Percentiles rank a stretch among this genome's conserved stretches.
Evolutionary conservation across 2,113 vertebrate species (phyloP).

Genomic region (Silurus meridionalis): DNA sequence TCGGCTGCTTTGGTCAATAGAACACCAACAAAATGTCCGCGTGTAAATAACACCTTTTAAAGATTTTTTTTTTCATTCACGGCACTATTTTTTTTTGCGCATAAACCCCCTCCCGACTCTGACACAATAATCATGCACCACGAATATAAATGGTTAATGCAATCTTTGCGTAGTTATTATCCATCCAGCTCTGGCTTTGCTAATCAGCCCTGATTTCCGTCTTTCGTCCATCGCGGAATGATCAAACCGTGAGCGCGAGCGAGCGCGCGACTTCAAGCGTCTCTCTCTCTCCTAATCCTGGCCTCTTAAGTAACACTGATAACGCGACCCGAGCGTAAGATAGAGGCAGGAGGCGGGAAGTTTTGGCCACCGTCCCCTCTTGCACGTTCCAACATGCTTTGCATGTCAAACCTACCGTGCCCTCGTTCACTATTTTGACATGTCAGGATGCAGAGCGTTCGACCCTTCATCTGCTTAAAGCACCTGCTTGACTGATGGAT

Average conservation of each 20-base stretch:
- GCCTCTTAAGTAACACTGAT: slow-evolving; percentile 49
- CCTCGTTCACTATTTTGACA: slow-evolving; percentile 24
- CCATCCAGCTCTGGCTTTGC: background rate
- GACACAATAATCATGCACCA: background rate
- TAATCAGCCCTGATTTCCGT: background rate
- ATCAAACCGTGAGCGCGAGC: slow-evolving; percentile 9
- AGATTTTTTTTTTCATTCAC: background rate
- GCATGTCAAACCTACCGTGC: slow-evolving; percentile 50
- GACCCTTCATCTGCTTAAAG: slow-evolving; percentile 6
- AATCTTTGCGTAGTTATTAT: background rate
- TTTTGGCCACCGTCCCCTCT: slow-evolving; percentile 53
- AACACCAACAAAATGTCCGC: background rate
- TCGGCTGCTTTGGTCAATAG: background rate
- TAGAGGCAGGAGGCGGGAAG: slow-evolving; percentile 53
- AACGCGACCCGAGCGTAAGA: slow-evolving; percentile 45
- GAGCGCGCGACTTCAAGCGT: slow-evolving; percentile 28
- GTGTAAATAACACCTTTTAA: no score
- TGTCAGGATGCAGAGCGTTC: slow-evolving; percentile 2
- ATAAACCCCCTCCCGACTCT: background rate
- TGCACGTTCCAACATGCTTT: slow-evolving; percentile 52
- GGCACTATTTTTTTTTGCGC: slow-evolving; percentile 4
- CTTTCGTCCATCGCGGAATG: slow-evolving; percentile 9
- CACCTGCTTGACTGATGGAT: background rate
- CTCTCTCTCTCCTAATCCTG: slow-evolving; percentile 44
- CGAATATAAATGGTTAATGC: background rate